Evolutionary conservation across 1,140 invertebrate species (phyloP).

Genomic region (Conus ventricosus): DNA sequence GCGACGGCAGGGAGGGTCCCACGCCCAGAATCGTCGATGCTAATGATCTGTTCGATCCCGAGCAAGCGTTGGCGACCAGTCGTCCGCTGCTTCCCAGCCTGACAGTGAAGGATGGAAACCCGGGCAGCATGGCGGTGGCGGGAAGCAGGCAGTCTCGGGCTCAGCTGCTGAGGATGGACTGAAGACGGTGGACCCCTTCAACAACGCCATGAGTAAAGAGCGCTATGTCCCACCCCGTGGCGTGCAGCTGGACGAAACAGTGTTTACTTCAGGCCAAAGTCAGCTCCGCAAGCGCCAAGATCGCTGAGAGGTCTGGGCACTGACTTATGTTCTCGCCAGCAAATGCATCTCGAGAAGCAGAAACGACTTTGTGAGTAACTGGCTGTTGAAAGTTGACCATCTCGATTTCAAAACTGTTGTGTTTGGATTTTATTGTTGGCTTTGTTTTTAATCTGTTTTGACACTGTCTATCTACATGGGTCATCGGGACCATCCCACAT

Average conservation of each 20-base stretch:
- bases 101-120: not conserved
- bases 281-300: slow-evolving; percentile 65
- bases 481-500: too few relatives aligned
- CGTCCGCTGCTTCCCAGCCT: slow-evolving; percentile 23
- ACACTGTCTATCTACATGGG: too few relatives aligned
- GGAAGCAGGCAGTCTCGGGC: not conserved
- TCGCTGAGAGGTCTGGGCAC: slow-evolving; percentile 68
- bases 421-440: too few relatives aligned
- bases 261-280: slow-evolving; percentile 72
- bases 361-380: slow-evolving; percentile 66
- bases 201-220: slow-evolving; percentile 39
- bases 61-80: not conserved
- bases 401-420: too few relatives aligned
- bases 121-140: not conserved
- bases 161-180: not conserved
- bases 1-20: not conserved
- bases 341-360: slow-evolving; percentile 70
- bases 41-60: slow-evolving; percentile 7
- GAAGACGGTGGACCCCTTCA: slow-evolving; percentile 33
- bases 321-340: slow-evolving; percentile 70
- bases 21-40: not conserved
- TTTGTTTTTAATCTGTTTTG: too few relatives aligned
- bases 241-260: slow-evolving; percentile 58
- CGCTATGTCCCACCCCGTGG: slow-evolving; percentile 22
- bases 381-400: too few relatives aligned